phyloP scores from a whole-genome alignment of 92 coral and sea anemone species.

The Montipora capitata region DNA sequence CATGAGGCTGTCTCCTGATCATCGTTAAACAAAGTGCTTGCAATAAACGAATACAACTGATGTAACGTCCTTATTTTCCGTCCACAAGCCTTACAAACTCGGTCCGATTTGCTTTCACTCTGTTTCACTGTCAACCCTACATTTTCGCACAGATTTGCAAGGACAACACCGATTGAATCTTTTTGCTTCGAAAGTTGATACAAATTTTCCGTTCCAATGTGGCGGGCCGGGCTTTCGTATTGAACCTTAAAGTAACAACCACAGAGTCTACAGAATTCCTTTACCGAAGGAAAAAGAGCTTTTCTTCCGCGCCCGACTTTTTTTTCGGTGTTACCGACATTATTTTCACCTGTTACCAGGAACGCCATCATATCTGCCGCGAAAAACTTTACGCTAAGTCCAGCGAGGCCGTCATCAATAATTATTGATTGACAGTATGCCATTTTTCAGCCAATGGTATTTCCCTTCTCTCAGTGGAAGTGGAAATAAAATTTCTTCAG shows the following conservation, averaged over 20 bases:
- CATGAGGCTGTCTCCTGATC: neutral
- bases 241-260: constrained; percentile 24
- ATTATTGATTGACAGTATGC: no score
- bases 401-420: no score
- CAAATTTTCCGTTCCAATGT: constrained; percentile 9
- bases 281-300: neutral
- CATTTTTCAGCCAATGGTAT: no score
- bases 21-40: neutral
- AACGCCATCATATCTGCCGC: no score
- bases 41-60: neutral
- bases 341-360: no score
- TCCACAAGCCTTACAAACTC: constrained; percentile 49
- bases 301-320: neutral
- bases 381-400: no score
- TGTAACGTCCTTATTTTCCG: constrained; percentile 34
- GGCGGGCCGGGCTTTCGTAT: neutral
- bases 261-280: constrained; percentile 31
- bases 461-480: no score
- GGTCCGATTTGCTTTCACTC: neutral
- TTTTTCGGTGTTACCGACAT: neutral
- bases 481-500: no score
- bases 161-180: constrained; percentile 20
- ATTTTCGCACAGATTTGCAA: constrained; percentile 19
- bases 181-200: constrained; percentile 22
- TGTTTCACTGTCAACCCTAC: constrained; percentile 20